phyloP scores from a whole-genome alignment of 2,797 vertebrate species.

The Eupleurogrammus muticus region DNA sequence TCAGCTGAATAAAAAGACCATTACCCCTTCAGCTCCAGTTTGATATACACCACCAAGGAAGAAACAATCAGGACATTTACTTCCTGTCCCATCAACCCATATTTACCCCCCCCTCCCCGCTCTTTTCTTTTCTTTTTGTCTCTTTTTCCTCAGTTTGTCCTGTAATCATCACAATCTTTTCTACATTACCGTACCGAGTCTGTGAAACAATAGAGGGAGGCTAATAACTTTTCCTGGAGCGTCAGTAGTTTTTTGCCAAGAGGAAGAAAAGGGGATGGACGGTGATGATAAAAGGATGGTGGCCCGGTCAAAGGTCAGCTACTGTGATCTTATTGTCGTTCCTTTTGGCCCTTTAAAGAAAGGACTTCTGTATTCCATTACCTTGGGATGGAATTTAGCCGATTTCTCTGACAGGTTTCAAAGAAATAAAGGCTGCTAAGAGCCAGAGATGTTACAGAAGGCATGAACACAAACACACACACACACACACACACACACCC shows the following conservation, averaged over 20 bases:
- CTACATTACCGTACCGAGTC: slow-evolving; percentile 79
- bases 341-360: slow-evolving; percentile 81
- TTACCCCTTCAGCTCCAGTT: slow-evolving; percentile 85
- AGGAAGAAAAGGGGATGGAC: slow-evolving; percentile 81
- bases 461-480: slow-evolving; percentile 52
- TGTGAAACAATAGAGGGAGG: slow-evolving; percentile 85
- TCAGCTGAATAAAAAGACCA: slow-evolving; percentile 90
- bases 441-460: slow-evolving; percentile 63
- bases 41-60: slow-evolving; percentile 82
- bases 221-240: slow-evolving; percentile 84
- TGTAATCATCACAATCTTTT: slow-evolving; percentile 88
- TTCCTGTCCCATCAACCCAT: slow-evolving; percentile 79
- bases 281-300: slow-evolving; percentile 86
- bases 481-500: too few species aligned
- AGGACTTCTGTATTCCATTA: slow-evolving; percentile 87
- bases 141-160: slow-evolving; percentile 70
- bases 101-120: slow-evolving; percentile 54
- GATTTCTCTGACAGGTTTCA: slow-evolving; percentile 68
- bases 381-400: slow-evolving; percentile 80
- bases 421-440: slow-evolving; percentile 56
- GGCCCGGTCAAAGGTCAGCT: slow-evolving; percentile 88
- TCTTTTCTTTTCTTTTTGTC: slow-evolving; percentile 65
- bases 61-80: slow-evolving; percentile 83
- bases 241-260: slow-evolving; percentile 82
- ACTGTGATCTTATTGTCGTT: slow-evolving; percentile 88